Evolutionary conservation across 2,113 vertebrate genomes (phyloP), one percentile per base, ranked within the genome.

Genomic region (Martes martes): DNA sequence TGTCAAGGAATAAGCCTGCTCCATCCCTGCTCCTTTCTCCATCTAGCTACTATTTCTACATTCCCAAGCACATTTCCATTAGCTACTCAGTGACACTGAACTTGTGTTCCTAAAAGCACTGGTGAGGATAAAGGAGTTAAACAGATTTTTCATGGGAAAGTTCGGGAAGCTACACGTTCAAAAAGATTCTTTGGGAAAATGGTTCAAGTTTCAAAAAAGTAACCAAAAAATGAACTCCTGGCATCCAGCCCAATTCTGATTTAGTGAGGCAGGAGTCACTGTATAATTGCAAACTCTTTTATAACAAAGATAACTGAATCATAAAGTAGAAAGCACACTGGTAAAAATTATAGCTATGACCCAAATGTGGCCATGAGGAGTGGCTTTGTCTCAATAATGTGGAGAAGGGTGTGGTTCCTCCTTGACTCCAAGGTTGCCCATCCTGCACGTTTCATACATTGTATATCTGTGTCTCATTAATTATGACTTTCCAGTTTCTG

Each of bases 261-360:
- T 96, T 88, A 87, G 87, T 71, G 74, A 96, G 57, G 83, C 86
- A 96, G 50, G 73, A 96, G 61, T 95, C 88, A 88, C 80, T 88
- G 47, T 19, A 26, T 81, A 95, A 94, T 94, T 93, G 73, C 36
- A 80, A 61, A 39, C 31, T 61, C 94, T 95, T 97, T 97, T 80
- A 96, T 95, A 89, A 52, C 47, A 85, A 90, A 95, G 83, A 94
- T 91, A 98, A 96, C 86, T 93, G 78, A 96, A 96, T 95, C 93
- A 93, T 97, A 96, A 97, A 96, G 88, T 85, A 57, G 65, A 95
- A 94, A 91, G 55, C 24, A 82, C 76, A 74, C 59, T 92, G 91
- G 73, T 71, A 92, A 94, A 96, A 79, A 89, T 92, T 80, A 79
- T 2, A 96, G 74, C 82, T 76, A 88, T 42, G 87, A 95, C 74